Evolutionary conservation across 2,113 vertebrate species (phyloP), one percentile per base, ranked within the genome.

Genomic region (Rhea americana): DNA sequence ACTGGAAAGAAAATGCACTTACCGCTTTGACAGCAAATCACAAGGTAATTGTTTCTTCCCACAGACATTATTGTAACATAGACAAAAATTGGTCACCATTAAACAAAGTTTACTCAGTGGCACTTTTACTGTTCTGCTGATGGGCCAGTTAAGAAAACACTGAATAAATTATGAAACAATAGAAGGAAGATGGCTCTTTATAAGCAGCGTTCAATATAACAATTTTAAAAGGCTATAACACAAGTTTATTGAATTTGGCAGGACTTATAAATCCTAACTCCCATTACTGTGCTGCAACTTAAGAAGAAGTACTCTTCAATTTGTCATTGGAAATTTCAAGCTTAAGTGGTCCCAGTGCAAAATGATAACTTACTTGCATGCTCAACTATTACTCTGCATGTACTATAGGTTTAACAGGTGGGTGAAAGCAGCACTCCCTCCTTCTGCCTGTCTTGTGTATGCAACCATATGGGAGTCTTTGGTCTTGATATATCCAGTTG

Each of bases 121-220:
- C 90, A 87, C 85, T 97, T 97, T 95, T 89, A 96, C 82, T 90
- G 55, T 87, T 76, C 79, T 87, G 91, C 95, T 96, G 92, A 95
- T 90, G 79, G 85, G 81, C 82, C 87, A 65, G 91, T 96, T 95
- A 95, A 89, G 90, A 95, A 96, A 96, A 95, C 63, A 85, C 87
- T 94, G 89, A 97, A 95, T 97, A 97, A 96, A 94, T 96, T 91
- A 97, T 94, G 90, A 96, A 96, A 94, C 66, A 89, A 85, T 79
- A 89, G 84, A 87, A 90, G 39, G 48, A 90, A 73, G 82, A 93
- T 75, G 32, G 83, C 76, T 93, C 86, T 92, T 80, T 91, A 84
- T 81, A 79, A 95, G 81, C 80, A 90, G 63, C 10, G 24, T 87
- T 96, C 95, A 8, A 97, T 85, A 87, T 83, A 95, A 96, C 95